Evolutionary conservation across 2,888 invertebrate genomes (phyloP).

Genomic region (Taphrorychus bicolor): DNA sequence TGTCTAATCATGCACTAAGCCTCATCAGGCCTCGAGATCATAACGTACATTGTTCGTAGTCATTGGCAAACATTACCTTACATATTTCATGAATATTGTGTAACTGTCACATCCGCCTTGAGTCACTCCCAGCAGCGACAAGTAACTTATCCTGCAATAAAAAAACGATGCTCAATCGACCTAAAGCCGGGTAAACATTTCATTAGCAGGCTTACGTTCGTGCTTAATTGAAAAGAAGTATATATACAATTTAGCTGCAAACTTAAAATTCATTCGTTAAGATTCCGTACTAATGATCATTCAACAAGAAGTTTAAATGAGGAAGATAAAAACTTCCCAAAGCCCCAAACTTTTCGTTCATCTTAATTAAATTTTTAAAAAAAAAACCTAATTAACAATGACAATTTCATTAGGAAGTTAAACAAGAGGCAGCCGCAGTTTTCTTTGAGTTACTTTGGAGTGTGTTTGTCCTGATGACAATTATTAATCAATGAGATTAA

Average conservation of each 20-base stretch:
- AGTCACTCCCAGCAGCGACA: too few relatives aligned
- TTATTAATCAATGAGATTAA: not conserved
- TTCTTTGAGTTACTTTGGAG: not conserved
- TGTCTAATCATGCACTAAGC: too few relatives aligned
- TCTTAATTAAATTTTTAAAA: constrained; percentile 11
- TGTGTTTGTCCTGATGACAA: not conserved
- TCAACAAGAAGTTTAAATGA: constrained; percentile 15
- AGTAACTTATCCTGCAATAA: not conserved
- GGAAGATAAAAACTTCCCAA: constrained; percentile 13
- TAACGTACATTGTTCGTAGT: too few relatives aligned
- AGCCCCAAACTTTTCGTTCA: constrained; percentile 1
- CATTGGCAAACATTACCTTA: too few relatives aligned
- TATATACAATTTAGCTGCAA: not conserved
- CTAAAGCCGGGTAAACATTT: not conserved
- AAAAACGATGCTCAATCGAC: not conserved
- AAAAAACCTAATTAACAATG: constrained; percentile 11
- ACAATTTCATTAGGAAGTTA: constrained; percentile 9
- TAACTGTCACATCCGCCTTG: too few relatives aligned
- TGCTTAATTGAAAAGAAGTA: constrained; percentile 2
- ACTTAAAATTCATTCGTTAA: constrained; percentile 10
- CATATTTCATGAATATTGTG: too few relatives aligned
- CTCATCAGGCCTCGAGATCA: too few relatives aligned
- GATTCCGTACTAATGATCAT: constrained; percentile 14
- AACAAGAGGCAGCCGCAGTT: not conserved
- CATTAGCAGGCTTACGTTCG: not conserved